Conservation (phyloP, 1,140 invertebrate species). For the Papilio dardanus region DNA sequence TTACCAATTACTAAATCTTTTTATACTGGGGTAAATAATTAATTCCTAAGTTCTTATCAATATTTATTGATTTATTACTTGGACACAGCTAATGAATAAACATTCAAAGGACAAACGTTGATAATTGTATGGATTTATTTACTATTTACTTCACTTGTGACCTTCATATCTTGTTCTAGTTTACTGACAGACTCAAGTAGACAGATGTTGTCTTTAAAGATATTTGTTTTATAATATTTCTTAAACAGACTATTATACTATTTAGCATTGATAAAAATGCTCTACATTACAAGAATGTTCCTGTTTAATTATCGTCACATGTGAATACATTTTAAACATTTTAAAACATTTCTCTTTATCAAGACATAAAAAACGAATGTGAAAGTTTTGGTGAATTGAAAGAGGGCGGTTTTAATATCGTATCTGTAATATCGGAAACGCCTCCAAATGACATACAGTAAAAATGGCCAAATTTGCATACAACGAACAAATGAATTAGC, state of each 20-base stretch:
- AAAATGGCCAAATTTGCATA: constrained; percentile 56
- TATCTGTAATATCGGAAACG: constrained; percentile 54
- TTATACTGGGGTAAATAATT: neutral
- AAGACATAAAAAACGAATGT: constrained; percentile 39
- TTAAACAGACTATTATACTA: neutral
- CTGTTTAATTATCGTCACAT: neutral
- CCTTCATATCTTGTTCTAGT: constrained; percentile 20
- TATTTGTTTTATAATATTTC: neutral
- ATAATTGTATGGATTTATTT: constrained; percentile 23
- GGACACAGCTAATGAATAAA: neutral
- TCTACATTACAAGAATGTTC: neutral
- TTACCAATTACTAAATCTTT: neutral
- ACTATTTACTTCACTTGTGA: neutral
- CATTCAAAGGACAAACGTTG: constrained; percentile 18
- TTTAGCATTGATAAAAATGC: too few species aligned
- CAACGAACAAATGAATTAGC: constrained; percentile 57
- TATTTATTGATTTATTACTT: constrained; percentile 7
- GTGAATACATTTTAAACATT: neutral
- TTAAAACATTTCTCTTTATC: neutral
- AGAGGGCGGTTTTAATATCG: constrained; percentile 59
- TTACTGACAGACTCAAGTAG: neutral
- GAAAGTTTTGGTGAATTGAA: constrained; percentile 53
- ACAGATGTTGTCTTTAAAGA: neutral
- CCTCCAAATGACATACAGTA: constrained; percentile 47
- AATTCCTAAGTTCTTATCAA: constrained; percentile 20